Conservation (phyloP, 2,113 vertebrate genomes). For the Psittacus erithacus region DNA sequence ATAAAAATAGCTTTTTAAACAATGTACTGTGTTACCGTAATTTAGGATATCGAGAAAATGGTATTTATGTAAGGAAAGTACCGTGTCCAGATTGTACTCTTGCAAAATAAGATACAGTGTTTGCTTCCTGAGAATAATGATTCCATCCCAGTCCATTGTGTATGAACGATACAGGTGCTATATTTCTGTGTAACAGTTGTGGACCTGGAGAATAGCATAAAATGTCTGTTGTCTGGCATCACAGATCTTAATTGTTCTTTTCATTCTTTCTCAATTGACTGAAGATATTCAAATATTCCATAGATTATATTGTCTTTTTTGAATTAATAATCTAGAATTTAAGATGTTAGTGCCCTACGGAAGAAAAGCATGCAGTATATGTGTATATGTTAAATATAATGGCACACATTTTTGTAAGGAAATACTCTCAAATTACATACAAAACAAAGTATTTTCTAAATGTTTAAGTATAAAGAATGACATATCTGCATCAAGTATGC, state of each 20-base stretch:
- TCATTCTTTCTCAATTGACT: background rate
- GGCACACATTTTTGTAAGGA: background rate
- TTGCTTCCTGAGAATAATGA: background rate
- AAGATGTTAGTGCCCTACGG: background rate
- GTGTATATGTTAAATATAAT: background rate
- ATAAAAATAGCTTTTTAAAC: background rate
- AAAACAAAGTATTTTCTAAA: background rate
- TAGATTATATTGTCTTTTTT: background rate
- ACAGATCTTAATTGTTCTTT: background rate
- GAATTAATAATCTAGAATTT: background rate
- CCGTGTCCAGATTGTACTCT: background rate
- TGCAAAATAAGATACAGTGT: background rate
- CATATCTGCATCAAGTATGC: background rate
- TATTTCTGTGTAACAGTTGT: background rate
- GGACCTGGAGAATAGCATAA: background rate
- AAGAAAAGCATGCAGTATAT: background rate
- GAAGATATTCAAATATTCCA: background rate
- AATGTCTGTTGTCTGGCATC: background rate
- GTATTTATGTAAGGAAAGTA: constrained; percentile 13
- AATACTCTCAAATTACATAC: background rate
- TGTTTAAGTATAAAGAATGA: background rate
- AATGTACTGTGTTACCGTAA: background rate
- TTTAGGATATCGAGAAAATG: background rate
- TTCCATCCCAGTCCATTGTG: background rate
- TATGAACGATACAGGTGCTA: background rate